Evolutionary conservation across 2,797 vertebrate species (phyloP), one percentile per base, ranked within the genome.

Genomic region (Dicrostonyx torquatus): DNA sequence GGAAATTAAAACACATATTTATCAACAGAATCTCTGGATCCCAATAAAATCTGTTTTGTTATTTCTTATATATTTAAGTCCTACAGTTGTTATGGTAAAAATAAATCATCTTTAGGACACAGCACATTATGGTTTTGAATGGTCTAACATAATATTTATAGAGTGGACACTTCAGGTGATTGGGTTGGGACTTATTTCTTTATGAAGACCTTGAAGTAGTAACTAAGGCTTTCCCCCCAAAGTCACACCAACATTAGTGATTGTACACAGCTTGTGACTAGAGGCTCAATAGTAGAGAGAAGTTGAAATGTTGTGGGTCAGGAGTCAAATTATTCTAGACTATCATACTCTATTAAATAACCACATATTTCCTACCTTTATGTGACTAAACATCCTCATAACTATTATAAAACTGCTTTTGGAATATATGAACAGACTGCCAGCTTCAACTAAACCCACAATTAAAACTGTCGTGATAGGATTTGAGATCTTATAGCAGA

Each of bases 51-150:
- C 7, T 64, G 24, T 11, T 43, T 85, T 96, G 83, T 34, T 11
- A 76, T 72, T 94, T 92, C 75, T 50, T 86, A 72, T 78, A 78
- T 37, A 53, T 87, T 78, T 45, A 86, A 22, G 15, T 88, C 31
- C 2, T 77, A 77, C 24, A 78, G 86, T 86, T 78, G 60, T 86
- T 62, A 58, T 6, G 73, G 29, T 34, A 66, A 62, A 83, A 72
- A 82, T 68, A 73, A 80, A 2, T 7, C 24, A 13, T 78, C 31
- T 68, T 82, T 64, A 93, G 11, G 17, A 13, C 14, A 62, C 20
- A 68, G 14, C 29, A 64, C 17, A 31, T 8, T 86, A 50, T 31
- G 20, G 43, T 68, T 96, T 91, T 73, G 12, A 79, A 84, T 58
- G 62, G 37, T n/a, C 68, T 22, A 72, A 22, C 87, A 31, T 70